Percentiles rank a stretch among this genome's conserved stretches.
These are phyloP conservation scores for Saturnia japonica DNA, from an alignment of 2,888 invertebrate genomes.

Conservation along the genomic window DNA sequence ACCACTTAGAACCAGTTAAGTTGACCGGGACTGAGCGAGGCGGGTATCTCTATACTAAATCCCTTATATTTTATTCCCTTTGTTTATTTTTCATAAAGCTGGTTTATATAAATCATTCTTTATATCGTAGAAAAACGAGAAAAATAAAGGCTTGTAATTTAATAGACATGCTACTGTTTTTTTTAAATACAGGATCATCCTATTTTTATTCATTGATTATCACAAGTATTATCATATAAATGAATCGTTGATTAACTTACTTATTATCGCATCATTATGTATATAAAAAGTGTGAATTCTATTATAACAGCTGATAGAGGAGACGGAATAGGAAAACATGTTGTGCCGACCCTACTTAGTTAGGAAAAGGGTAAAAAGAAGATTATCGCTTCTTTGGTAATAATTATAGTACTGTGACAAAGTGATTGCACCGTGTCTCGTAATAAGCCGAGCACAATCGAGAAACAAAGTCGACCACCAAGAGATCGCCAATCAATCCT, in stretches of 20 bases:
- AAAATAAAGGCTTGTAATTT: neutral
- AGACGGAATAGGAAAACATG: too few relatives aligned
- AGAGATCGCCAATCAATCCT: too few relatives aligned
- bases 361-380: too few relatives aligned
- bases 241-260: too few relatives aligned
- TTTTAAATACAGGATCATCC: neutral
- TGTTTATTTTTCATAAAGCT: neutral
- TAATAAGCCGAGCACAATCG: too few relatives aligned
- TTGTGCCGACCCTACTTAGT: too few relatives aligned
- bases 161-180: neutral
- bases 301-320: too few relatives aligned
- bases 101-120: neutral
- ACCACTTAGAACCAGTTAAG: conserved; percentile 11
- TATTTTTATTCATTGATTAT: neutral
- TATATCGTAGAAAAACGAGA: neutral
- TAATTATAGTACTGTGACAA: neutral
- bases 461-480: too few relatives aligned
- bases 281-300: too few relatives aligned
- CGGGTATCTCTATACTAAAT: neutral
- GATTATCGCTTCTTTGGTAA: too few relatives aligned
- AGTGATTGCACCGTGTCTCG: too few relatives aligned
- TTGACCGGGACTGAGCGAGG: neutral
- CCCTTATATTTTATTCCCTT: neutral
- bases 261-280: too few relatives aligned
- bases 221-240: neutral